A percentile compares a stretch with the other conserved stretches of the same genome.
These are phyloP conservation scores for Butastur rufipennis DNA, from an alignment of 2,113 vertebrate species.

Conservation along the genomic window DNA sequence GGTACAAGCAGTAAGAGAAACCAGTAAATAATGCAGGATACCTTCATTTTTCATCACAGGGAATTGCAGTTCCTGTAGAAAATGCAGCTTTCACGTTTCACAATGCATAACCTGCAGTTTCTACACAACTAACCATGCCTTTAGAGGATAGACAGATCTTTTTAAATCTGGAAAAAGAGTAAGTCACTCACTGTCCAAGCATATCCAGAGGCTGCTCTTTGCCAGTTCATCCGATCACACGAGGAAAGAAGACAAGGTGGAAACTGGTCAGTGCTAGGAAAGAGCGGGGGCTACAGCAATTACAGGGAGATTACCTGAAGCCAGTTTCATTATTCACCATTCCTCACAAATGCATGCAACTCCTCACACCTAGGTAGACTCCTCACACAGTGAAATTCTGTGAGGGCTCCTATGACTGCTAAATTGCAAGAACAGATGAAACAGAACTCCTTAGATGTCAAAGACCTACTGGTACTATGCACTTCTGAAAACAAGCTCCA, in stretches of 20 bases:
- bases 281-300: background rate
- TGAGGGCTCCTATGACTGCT: background rate
- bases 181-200: background rate
- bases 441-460: background rate
- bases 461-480: background rate
- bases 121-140: background rate
- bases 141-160: background rate
- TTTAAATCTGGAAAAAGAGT: background rate
- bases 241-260: background rate
- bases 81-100: background rate
- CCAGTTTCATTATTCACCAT: background rate
- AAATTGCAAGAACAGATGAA: background rate
- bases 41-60: background rate
- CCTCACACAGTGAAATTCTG: fast-evolving
- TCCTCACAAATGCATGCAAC: background rate
- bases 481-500: background rate
- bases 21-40: background rate
- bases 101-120: background rate
- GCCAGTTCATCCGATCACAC: background rate
- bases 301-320: background rate
- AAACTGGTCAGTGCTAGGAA: background rate
- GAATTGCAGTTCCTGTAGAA: background rate
- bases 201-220: background rate
- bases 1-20: background rate
- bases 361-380: background rate